A percentile compares a stretch with the other conserved stretches of the same genome.
Conservation (phyloP, 2,888 invertebrate genomes). For the Sarcophaga caerulescens region DNA sequence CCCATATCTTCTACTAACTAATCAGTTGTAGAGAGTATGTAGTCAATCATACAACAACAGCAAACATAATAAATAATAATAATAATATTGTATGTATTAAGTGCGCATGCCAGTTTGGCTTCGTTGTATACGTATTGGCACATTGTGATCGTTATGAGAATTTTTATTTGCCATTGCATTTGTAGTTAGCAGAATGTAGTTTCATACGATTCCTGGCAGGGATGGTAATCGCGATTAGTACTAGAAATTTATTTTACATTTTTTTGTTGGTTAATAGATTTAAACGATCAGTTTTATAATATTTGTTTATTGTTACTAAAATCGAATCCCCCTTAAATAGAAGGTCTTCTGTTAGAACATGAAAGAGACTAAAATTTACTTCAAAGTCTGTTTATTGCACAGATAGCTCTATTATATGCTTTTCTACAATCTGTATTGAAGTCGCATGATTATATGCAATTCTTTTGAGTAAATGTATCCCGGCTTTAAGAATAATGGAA, state of each 20-base stretch:
- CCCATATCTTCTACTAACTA: constrained; percentile 64
- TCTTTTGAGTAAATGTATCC: no score
- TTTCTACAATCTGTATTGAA: no score
- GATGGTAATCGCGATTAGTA: no score
- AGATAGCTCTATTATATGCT: no score
- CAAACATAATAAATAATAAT: constrained; percentile 18
- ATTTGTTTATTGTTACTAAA: no score
- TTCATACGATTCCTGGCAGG: neutral
- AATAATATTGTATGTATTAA: neutral
- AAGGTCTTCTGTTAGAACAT: no score
- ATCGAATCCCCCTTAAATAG: no score
- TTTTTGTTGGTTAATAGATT: neutral
- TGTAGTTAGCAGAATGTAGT: constrained; percentile 11
- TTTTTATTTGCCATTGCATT: constrained; percentile 10
- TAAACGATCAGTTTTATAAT: no score
- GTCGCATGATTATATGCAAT: no score
- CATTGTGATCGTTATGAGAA: constrained; percentile 27
- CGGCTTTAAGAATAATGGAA: no score
- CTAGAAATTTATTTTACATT: constrained; percentile 30
- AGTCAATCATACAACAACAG: constrained; percentile 60
- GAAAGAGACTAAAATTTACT: no score
- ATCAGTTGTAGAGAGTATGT: constrained; percentile 54
- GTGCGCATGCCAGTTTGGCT: constrained; percentile 59
- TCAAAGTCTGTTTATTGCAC: no score
- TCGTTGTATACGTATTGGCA: constrained; percentile 4